Base-by-base conservation (phyloP, 2,888 invertebrate genomes). In the Ophion obscuratus region DNA sequence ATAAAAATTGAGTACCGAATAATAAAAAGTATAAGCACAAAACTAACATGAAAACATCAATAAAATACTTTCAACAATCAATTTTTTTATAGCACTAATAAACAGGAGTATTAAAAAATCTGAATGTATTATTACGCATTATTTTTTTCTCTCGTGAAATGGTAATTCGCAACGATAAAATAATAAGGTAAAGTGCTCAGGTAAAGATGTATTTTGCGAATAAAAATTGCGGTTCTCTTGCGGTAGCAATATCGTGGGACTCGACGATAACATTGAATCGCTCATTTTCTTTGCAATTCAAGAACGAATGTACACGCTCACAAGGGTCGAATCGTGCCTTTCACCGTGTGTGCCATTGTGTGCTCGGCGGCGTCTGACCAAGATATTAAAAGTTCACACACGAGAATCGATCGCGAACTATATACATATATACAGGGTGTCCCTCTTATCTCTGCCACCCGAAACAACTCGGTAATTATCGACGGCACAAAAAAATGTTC, bases 321-420 rank as follows among this genome's bases (percentile, higher is more conserved):
- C 66, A 73, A 73, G 80, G 73, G 73, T 73, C 71, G 73, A 80
- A 66, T 47, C 70, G 59, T 61, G 40, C 80, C 80, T 80, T 80
- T 80, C 73, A 73, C 80, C 80, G 64, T 53, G 36, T 67, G 70
- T 68, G 78, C 73, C 64, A 64, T 80, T 80, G 62, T 67, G 71
- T 14, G 73, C 66, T 73, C 57, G 4, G 36, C 24, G 20, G 61
- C 24, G 67, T 59, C 40, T 40, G 66, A 57, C 53, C 47, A 11
- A 47, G 47, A 47, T 47, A 53, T 67, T 71, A 64, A 53, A 66
- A 73, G 40, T 57, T 57, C 57, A 74, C 57, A 73, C 53, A 67
- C 66, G 57, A 57, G 66, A 74, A 80, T 66, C 24, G 57, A 53
- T 24, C 62, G 62, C 57, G n/a, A 57, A 57, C 31, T 44, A 53